Conservation (phyloP, 2,888 invertebrate genomes). For the Drosophila rubida region DNA sequence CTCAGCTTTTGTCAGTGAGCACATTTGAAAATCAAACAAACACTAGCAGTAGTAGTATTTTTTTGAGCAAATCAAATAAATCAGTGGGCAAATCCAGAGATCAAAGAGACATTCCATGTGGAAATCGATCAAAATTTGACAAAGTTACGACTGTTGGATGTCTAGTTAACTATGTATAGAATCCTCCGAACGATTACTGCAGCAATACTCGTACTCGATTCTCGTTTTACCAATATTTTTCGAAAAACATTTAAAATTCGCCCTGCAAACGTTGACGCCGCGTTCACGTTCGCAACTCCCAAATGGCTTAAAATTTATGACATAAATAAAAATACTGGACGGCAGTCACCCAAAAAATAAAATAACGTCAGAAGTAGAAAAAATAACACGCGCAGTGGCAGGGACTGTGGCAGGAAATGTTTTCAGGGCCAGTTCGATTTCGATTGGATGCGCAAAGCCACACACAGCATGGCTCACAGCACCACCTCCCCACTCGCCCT, state of each 20-base stretch:
- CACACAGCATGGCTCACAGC: conserved; percentile 42
- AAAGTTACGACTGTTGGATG: conserved; percentile 25
- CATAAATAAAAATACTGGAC: conserved; percentile 74
- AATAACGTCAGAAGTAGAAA: conserved; percentile 5
- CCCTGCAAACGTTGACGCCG: conserved; percentile 56
- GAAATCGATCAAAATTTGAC: conserved; percentile 40
- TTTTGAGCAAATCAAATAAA: conserved; percentile 12
- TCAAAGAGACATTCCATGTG: conserved; percentile 31
- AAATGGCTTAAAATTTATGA: conserved; percentile 80
- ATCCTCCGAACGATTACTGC: conserved; percentile 19
- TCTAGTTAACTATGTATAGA: conserved; percentile 28
- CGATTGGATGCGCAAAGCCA: conserved; percentile 72
- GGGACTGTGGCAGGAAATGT: conserved; percentile 24
- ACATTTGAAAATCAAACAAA: conserved; percentile 20
- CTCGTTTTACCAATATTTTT: conserved; percentile 12
- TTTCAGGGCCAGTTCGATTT: conserved; percentile 55
- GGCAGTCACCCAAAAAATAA: conserved; percentile 42
- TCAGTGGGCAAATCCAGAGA: conserved; percentile 20
- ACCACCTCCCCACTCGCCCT: not conserved
- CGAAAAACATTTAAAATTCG: conserved; percentile 68
- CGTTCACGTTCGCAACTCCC: conserved; percentile 70
- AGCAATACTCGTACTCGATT: conserved; percentile 5
- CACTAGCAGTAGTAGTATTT: not conserved
- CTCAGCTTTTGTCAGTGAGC: conserved; percentile 28
- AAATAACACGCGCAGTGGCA: conserved; percentile 33